Evolutionary conservation across 2,113 vertebrate genomes (phyloP).

Genomic region (Mesocricetus auratus): DNA sequence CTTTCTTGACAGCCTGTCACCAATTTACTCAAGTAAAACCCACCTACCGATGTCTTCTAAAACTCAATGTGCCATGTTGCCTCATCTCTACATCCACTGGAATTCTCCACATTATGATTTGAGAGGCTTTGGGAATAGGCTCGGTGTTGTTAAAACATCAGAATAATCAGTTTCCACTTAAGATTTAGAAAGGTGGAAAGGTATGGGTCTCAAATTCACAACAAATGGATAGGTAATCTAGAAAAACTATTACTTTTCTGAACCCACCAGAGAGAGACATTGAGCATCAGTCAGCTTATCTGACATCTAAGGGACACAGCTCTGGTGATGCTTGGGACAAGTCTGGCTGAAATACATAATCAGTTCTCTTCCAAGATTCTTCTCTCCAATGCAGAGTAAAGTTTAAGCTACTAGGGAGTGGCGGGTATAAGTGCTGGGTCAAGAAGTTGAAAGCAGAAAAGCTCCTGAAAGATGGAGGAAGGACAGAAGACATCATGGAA

Average conservation of each 20-base stretch:
- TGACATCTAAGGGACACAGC: neutral
- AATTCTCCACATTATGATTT: neutral
- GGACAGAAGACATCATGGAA: neutral
- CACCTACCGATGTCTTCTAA: neutral
- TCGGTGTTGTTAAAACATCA: neutral
- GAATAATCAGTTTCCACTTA: neutral
- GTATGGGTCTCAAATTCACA: neutral
- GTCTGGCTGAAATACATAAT: neutral
- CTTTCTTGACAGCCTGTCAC: neutral
- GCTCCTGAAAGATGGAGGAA: neutral
- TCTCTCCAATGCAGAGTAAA: neutral
- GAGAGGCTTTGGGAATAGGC: neutral
- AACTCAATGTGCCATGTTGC: neutral
- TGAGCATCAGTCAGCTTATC: neutral
- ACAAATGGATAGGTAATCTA: neutral
- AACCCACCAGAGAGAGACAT: neutral
- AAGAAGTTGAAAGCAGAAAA: neutral
- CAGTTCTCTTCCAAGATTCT: neutral
- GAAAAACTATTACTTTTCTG: neutral
- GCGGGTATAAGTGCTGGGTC: neutral
- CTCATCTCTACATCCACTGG: neutral
- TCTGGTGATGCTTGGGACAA: neutral
- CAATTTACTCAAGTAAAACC: slow-evolving; percentile 38
- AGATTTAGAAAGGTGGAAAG: neutral
- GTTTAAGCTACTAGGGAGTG: neutral